Base-by-base conservation (phyloP, 1,140 invertebrate species). In the Aleiodes sp. region DNA sequence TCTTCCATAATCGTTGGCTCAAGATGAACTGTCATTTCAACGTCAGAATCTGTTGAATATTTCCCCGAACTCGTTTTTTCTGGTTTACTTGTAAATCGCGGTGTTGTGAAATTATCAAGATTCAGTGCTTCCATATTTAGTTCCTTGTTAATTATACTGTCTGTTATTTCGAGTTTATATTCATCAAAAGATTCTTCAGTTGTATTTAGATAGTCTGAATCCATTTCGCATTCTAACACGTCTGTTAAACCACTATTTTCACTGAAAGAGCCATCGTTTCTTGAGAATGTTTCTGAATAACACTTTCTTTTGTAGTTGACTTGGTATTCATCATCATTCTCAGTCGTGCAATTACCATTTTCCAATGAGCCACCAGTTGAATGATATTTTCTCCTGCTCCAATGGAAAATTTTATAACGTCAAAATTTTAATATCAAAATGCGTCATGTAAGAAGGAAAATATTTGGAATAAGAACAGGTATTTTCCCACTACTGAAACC, bases 251-350 rank as follows among this genome's bases (percentile, higher is more conserved):
- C 56, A 14, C 16, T 65, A 16, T 65, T 43, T 8, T 41, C 62
- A 4, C 3, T 9, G 2, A 28, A 39, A 19, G 1, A 12, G 16
- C 26, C 3, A 28, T 10, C 8, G 4, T 41, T 14, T 2, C 19
- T 1, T 33, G 19, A 10, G n/a, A 26, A 43, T 10, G 10, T 14
- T n/a, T 68, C 65, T 14, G 65, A 68, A 59, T 41, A 61, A 59
- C 52, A 60, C 43, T 68, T 68, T 4, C 65, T 21, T 39, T 68
- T 68, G 35, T 68, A 68, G 24, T 37, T 4, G 31, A 16, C 31
- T 2, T n/a, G 16, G 14, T 19, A 14, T 2, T 59, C 64, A 6
- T n/a, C n/a, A n/a, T 21, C 52, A 56, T 35, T 24, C 10, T 56
- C 29, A 0, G 2, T 21, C 0, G 26, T 4, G 14, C 9, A 4